Conservation (phyloP, 2,113 vertebrate species). For the Polypterus senegalus region DNA sequence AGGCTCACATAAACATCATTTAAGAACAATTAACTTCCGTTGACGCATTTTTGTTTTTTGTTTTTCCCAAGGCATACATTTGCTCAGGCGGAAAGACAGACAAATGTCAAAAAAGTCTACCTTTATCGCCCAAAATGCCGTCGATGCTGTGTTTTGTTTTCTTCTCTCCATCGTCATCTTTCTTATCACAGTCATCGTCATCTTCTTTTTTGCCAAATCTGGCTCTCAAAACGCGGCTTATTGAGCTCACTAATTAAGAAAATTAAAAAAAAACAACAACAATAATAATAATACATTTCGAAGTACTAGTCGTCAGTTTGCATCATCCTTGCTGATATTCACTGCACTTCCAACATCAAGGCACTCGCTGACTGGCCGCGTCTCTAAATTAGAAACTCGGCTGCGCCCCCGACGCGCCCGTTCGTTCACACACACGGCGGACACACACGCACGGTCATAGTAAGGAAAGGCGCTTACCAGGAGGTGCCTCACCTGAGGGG, state of each 20-base stretch:
- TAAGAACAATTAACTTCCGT: background rate
- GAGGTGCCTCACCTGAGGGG: slow-evolving; percentile 95
- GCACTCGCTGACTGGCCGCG: background rate
- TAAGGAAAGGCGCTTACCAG: slow-evolving; percentile 60
- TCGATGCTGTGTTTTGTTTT: slow-evolving; percentile 98
- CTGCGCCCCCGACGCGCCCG: too few relatives aligned
- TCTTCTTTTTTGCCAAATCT: slow-evolving; percentile 99
- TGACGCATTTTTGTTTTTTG: too few relatives aligned
- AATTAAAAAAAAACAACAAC: slow-evolving; percentile 5
- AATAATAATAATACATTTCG: background rate
- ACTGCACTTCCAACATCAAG: background rate
- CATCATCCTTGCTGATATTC: too few relatives aligned
- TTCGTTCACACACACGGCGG: too few relatives aligned
- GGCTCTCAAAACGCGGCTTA: slow-evolving; percentile 98
- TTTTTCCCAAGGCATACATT: background rate
- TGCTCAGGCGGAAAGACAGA: background rate
- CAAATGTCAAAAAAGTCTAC: slow-evolving; percentile 35
- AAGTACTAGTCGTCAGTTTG: too few relatives aligned
- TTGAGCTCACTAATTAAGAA: slow-evolving; percentile 90
- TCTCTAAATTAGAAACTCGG: too few relatives aligned
- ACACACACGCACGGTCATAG: slow-evolving; percentile 8
- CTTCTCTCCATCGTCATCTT: slow-evolving; percentile 96
- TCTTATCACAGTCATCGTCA: slow-evolving; percentile 88
- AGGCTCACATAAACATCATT: background rate
- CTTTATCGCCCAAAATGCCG: slow-evolving; percentile 97